Percentiles rank a stretch among this genome's conserved stretches.
These are phyloP conservation scores for Lamellibrachia columna DNA, from an alignment of 2,888 invertebrate species.

Conservation along the genomic window DNA sequence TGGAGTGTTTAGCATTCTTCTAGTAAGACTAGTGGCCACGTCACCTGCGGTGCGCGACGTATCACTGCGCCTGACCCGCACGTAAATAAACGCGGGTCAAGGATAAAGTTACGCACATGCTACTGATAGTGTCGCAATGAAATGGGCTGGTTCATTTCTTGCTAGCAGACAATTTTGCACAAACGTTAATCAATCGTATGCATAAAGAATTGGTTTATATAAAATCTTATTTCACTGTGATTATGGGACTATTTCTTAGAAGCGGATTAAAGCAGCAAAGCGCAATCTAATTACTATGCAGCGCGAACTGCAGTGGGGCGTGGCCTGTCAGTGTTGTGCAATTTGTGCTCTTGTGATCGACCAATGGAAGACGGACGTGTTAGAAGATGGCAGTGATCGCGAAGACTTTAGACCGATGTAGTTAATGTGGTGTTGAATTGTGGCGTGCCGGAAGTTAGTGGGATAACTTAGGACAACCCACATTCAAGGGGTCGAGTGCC, in stretches of 20 bases:
- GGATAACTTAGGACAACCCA: not conserved
- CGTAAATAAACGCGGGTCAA: slow-evolving; percentile 9
- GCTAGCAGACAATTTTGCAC: not conserved
- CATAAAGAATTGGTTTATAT: not conserved
- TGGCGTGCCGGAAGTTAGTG: not conserved
- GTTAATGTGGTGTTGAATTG: not conserved
- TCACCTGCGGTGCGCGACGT: not conserved
- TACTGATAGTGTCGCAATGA: not conserved
- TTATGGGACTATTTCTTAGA: not conserved
- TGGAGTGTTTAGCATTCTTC: slow-evolving; percentile 11
- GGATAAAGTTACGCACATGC: not conserved
- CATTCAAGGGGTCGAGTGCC: not conserved
- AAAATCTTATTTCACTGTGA: not conserved
- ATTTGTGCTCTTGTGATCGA: not conserved
- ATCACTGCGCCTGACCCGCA: not conserved
- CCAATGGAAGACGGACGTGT: not conserved
- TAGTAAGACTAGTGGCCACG: not conserved
- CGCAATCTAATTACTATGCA: not conserved
- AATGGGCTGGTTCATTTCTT: not conserved
- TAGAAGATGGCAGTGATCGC: not conserved
- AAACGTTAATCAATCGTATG: not conserved
- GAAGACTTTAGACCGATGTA: not conserved
- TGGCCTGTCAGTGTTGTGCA: not conserved
- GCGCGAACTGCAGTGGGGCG: not conserved
- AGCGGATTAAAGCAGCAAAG: not conserved